Percentiles rank a stretch among this genome's conserved stretches.
Conservation (phyloP, 1,140 invertebrate genomes). For the Ganaspis sp. region DNA sequence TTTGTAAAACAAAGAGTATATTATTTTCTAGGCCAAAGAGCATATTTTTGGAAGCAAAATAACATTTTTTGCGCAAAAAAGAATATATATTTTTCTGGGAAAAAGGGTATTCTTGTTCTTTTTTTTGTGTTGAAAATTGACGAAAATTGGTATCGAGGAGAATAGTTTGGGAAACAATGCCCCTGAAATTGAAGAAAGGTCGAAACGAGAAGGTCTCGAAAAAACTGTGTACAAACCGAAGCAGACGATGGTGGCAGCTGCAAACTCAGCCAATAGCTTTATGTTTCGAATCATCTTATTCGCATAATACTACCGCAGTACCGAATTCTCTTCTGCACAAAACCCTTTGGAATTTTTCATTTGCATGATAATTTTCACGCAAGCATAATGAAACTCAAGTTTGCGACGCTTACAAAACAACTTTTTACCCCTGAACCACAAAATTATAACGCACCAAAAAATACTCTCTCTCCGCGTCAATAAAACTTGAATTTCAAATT, state of each 20-base stretch:
- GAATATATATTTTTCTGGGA: no score
- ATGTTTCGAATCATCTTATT: constrained; percentile 69
- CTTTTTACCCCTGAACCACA: no score
- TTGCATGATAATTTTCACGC: background rate
- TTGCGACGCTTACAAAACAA: no score
- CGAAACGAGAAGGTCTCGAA: constrained; percentile 37
- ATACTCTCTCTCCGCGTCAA: no score
- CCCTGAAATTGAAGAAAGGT: constrained; percentile 10
- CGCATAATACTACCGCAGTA: constrained; percentile 35
- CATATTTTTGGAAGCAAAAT: no score
- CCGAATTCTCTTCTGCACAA: background rate
- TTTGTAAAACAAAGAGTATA: no score
- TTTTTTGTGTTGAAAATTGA: background rate
- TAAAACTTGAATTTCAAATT: no score
- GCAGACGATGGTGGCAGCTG: constrained; percentile 59
- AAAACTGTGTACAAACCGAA: constrained; percentile 13
- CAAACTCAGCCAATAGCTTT: constrained; percentile 65
- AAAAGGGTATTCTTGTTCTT: no score
- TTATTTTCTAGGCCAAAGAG: no score
- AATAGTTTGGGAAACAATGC: constrained; percentile 15
- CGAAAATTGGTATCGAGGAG: background rate
- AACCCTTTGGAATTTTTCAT: background rate
- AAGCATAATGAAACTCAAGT: no score
- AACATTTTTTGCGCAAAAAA: no score
- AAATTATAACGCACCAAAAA: no score